Base-by-base conservation (phyloP, 2,113 vertebrate species). In the Gasterosteus aculeatus region DNA sequence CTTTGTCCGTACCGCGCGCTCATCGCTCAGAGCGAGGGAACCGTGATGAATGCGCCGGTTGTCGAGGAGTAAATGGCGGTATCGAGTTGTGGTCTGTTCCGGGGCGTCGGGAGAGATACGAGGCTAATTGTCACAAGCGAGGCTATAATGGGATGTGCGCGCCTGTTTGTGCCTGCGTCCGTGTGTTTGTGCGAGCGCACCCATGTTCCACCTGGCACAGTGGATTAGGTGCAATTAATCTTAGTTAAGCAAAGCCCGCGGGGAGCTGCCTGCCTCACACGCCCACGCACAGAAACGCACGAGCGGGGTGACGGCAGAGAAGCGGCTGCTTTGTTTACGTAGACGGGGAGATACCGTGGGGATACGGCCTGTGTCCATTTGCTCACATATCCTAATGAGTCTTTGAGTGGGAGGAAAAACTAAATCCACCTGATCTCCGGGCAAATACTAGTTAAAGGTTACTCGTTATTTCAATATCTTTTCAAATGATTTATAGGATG, bases 161-260 rank as follows among this genome's bases (percentile, higher is more conserved):
- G 75, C 76, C 80, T 65, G 59, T 83, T 79, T 85, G 83, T 75
- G 85, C 77, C 79, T 11, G 56, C 3, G 76, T 56, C 58, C 70
- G 64, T 71, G 81, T 82, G 83, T 86, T 80, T 89, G 78, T 72
- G 75, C 15, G 79, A 74, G 76, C 33, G 38, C 35, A 78, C 76
- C 81, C 80, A 65, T 87, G 90, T 91, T 91, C 90, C 92, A 92
- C 90, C 90, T 93, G 92, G 92, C 88, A 89, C 89, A 88, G 85
- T 88, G 89, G 86, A 89, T 92, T 87, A 87, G 90, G 81, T 86
- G 89, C 87, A 92, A 93, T 92, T 93, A 91, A 92, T 93, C 89
- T 92, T 89, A 83, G 89, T 93, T 93, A 91, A 89, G 88, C 82
- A 72, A 91, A 86, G 68, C 85, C 87, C 72, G 82, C 44, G 16